Base-by-base conservation (phyloP, 1,140 invertebrate species). In the Drosophila leontia region DNA sequence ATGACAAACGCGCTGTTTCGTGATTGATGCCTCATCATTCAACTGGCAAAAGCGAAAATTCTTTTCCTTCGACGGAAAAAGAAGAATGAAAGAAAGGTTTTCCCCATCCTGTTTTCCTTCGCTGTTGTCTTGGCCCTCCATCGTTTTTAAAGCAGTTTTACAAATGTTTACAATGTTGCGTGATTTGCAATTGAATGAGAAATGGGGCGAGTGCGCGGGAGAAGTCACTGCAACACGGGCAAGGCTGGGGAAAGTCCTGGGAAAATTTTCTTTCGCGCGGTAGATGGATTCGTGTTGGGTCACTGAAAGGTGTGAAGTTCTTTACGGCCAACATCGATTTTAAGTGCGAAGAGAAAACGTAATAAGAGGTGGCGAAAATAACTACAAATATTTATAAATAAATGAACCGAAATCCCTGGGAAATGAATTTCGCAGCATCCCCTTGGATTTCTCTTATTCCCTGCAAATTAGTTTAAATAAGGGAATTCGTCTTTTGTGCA, bases 91-190 rank as follows among this genome's bases (percentile, higher is more conserved):
- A 7, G 37, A 47, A 45, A 48, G 37, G 44, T 48, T 75, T 39
- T 37, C 2, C 26, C 34, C 48, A 19, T 53, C 17, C 13, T 42
- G 41, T 47, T 29, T 42, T 47, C 19, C n/a, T 44, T 39, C 35
- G 1, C 23, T 42, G 44, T 57, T 64, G 26, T 53, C 41, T 32
- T 39, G 26, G 35, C 12, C 37, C 45, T 32, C 53, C 47, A 59
- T 23, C 67, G 19, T 58, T 74, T 81, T 85, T 90, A 90, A 91
- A 90, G 81, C 81, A 80, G 81, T 82, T 90, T 88, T 85, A 88
- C 85, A 88, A 88, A 88, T 88, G 85, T 88, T 90, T 90, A 88
- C 85, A 88, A 90, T 85, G 85, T 88, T 88, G 85, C 81, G 85
- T 88, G 85, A 88, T 88, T 88, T 88, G 81, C 85, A 88, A 90